Base-by-base conservation (phyloP, 2,797 vertebrate species). In the Rhadinocentrus ornatus region DNA sequence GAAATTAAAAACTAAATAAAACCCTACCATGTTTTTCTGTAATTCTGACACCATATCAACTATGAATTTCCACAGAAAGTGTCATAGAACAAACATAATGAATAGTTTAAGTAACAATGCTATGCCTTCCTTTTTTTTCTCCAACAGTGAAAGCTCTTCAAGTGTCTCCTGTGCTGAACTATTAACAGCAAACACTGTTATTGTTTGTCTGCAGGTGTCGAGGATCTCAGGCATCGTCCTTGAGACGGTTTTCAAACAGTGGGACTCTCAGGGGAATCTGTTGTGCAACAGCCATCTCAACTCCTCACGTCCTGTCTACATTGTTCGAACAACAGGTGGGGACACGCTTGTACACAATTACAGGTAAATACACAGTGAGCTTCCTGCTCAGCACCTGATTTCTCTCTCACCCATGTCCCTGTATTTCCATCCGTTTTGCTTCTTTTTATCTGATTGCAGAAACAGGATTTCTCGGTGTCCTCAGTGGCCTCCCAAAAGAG, bases 401-500 rank as follows among this genome's bases (percentile, higher is more conserved):
- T 44, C 18, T 41, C 2, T 58, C 18, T 15, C 3, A 20, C n/a
- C 66, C 22, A 9, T 56, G 12, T 66, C 31, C 35, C 62, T 24
- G 20, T 86, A 2, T 87, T 73, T 44, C 53, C 16, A 3, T 34
- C 50, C 71, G 31, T 85, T 6, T 86, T 50, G 35, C 16, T 82
- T 66, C 27, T 62, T 26, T 13, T 37, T 74, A 67, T 87, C 31
- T 68, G 50, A 0, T 60, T 91, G 6, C 85, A 97, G 97, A 70
- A 16, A 69, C 72, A n/a, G 96, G 96, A n/a, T 98, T 99, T 85
- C 73, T 93, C 22, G 96, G 96, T 8, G 85, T 96, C 26, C 93
- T 93, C 60, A 83, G 82, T 1, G 91, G 94, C 4, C 84, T 95
- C 56, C 92, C 88, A 31, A 71, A 88, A 32, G 78, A 93, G 6